These are phyloP conservation scores for Oostethus manadensis DNA, from an alignment of 2,113 vertebrate genomes.

Conservation along the genomic window DNA sequence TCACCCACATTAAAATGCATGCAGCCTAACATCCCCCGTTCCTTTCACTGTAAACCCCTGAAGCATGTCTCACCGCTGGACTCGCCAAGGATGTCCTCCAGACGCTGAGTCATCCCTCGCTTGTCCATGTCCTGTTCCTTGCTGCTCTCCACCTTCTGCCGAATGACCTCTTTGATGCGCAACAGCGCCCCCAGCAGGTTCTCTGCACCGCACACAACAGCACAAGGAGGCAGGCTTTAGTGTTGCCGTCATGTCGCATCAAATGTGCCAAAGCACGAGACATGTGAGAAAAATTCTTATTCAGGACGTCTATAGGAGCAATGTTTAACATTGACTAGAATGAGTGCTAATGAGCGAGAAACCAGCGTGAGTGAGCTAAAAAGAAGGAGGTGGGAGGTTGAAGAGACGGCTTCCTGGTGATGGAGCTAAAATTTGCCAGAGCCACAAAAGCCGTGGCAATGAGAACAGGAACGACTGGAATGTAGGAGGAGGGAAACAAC, in stretches of 20 bases:
- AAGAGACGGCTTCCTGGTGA: too few species aligned
- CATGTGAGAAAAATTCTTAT: too few species aligned
- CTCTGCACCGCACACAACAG: conserved; percentile 37
- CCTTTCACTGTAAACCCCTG: too few species aligned
- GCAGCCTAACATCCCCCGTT: too few species aligned
- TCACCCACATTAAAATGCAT: too few species aligned
- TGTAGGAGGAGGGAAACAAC: background rate
- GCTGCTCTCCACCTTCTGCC: conserved; percentile 65
- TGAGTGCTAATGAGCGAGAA: too few species aligned
- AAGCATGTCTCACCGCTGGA: conserved; percentile 62
- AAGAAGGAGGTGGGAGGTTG: too few species aligned
- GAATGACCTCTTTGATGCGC: conserved; percentile 70
- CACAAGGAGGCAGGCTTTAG: background rate
- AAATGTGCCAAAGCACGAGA: too few species aligned
- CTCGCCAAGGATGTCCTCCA: conserved; percentile 68
- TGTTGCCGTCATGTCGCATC: too few species aligned
- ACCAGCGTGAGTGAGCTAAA: too few species aligned
- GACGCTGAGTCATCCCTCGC: conserved; percentile 65
- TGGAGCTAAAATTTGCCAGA: background rate
- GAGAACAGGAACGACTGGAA: background rate
- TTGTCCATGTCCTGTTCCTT: conserved; percentile 57
- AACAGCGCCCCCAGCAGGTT: conserved; percentile 67
- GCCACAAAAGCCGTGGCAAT: conserved; percentile 4
- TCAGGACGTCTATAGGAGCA: too few species aligned
- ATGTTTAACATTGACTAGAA: too few species aligned